Conservation (phyloP, 2,888 invertebrate species). For the Chydorus sphaericus region DNA sequence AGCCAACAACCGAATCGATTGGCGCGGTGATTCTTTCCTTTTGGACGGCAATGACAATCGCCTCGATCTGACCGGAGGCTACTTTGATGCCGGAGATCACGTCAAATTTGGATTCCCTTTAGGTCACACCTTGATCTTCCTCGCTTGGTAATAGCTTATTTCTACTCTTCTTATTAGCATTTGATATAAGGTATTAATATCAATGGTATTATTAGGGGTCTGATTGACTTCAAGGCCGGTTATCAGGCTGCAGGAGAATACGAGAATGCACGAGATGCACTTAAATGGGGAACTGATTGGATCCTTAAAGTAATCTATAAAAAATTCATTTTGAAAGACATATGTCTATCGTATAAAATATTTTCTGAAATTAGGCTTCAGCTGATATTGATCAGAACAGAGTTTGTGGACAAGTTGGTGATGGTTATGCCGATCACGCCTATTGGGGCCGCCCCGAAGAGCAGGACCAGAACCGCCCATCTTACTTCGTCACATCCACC, state of each 20-base stretch:
- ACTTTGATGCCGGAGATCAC: constrained; percentile 32
- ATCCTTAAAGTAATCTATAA: constrained; percentile 35
- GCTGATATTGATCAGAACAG: constrained; percentile 28
- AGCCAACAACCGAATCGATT: constrained; percentile 9
- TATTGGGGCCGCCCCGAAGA: constrained; percentile 49
- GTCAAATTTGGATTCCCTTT: constrained; percentile 42
- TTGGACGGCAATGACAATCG: constrained; percentile 10
- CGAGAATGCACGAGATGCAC: constrained; percentile 30
- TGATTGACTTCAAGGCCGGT: constrained; percentile 35
- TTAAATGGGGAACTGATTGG: constrained; percentile 45
- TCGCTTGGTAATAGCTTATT: constrained; percentile 34
- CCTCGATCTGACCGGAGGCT: constrained; percentile 9
- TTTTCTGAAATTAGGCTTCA: too few relatives aligned
- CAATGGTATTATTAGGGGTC: too few relatives aligned
- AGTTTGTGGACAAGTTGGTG: constrained; percentile 41
- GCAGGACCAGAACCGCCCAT: constrained; percentile 39
- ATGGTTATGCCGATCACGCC: constrained; percentile 39
- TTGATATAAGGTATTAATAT: too few relatives aligned
- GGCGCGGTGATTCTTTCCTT: constrained; percentile 17
- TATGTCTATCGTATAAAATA: too few relatives aligned
- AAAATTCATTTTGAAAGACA: not conserved
- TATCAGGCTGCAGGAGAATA: constrained; percentile 35
- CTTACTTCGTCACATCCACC: constrained; percentile 38
- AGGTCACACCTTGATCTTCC: constrained; percentile 38
- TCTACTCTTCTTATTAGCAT: not conserved